These are phyloP conservation scores for Bhutanitis thaidina DNA, from an alignment of 2,888 invertebrate species.

Conservation along the genomic window DNA sequence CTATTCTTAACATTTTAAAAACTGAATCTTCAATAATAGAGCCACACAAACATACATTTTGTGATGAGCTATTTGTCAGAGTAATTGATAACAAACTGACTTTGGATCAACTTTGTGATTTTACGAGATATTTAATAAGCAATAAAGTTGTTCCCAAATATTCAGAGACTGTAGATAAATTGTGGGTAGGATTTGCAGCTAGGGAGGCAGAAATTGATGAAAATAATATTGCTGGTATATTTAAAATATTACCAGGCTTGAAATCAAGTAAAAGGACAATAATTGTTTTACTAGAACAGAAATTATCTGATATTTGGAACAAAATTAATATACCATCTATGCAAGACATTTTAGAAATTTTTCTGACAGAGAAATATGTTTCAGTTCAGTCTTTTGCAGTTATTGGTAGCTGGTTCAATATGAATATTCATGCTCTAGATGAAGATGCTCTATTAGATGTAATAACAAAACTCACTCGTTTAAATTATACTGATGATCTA, in stretches of 20 bases:
- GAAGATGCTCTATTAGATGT: conserved; percentile 79
- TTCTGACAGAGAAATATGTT: conserved; percentile 57
- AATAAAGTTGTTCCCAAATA: conserved; percentile 68
- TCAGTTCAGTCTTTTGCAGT: conserved; percentile 62
- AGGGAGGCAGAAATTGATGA: conserved; percentile 79
- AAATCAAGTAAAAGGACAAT: conserved; percentile 81
- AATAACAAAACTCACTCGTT: conserved; percentile 72
- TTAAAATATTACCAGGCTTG: conserved; percentile 76
- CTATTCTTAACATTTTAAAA: conserved; percentile 64
- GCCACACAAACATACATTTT: conserved; percentile 73
- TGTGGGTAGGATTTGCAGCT: conserved; percentile 83
- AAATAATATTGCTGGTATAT: conserved; percentile 78
- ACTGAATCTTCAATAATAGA: conserved; percentile 60
- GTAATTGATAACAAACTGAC: conserved; percentile 80
- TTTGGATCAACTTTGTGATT: conserved; percentile 80
- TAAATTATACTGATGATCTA: conserved; percentile 77
- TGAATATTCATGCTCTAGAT: conserved; percentile 80
- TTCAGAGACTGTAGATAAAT: conserved; percentile 78
- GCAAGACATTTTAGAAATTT: conserved; percentile 67
- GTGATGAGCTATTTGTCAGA: conserved; percentile 81
- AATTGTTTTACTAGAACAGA: conserved; percentile 78
- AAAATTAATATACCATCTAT: conserved; percentile 68
- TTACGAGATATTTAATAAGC: conserved; percentile 74
- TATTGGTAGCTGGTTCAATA: conserved; percentile 77
- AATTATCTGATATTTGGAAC: conserved; percentile 78